Conservation (phyloP, 1,140 invertebrate genomes). For the Drosophila navojoa region DNA sequence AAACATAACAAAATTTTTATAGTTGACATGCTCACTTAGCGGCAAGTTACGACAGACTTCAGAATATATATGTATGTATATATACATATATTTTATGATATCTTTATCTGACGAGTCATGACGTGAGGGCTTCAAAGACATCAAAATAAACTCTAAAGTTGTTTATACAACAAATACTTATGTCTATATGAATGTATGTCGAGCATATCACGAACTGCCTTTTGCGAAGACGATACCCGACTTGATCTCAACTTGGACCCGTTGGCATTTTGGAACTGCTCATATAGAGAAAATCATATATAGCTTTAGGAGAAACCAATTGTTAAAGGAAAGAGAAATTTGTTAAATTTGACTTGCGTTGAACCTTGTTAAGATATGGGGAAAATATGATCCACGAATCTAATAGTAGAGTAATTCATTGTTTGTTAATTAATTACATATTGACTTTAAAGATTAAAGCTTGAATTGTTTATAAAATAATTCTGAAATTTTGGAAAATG, state of each 20-base stretch:
- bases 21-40: slow-evolving; percentile 40
- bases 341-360: background rate
- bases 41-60: slow-evolving; percentile 24
- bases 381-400: too few relatives aligned
- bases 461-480: too few relatives aligned
- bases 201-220: slow-evolving; percentile 14
- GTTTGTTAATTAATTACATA: too few relatives aligned
- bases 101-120: slow-evolving; percentile 32
- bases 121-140: slow-evolving; percentile 24
- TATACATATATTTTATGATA: slow-evolving; percentile 19
- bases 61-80: slow-evolving; percentile 13
- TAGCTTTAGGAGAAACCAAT: slow-evolving; percentile 2
- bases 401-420: too few relatives aligned
- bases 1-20: slow-evolving; percentile 36
- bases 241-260: slow-evolving; percentile 14
- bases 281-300: background rate
- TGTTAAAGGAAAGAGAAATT: background rate
- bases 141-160: background rate
- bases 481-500: too few relatives aligned
- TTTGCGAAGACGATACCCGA: slow-evolving; percentile 3
- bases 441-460: too few relatives aligned
- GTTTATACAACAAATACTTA: background rate
- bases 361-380: background rate
- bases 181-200: background rate
- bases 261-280: background rate